Evolutionary conservation across 2,888 invertebrate species (phyloP).

Genomic region (Saturnia japonica): DNA sequence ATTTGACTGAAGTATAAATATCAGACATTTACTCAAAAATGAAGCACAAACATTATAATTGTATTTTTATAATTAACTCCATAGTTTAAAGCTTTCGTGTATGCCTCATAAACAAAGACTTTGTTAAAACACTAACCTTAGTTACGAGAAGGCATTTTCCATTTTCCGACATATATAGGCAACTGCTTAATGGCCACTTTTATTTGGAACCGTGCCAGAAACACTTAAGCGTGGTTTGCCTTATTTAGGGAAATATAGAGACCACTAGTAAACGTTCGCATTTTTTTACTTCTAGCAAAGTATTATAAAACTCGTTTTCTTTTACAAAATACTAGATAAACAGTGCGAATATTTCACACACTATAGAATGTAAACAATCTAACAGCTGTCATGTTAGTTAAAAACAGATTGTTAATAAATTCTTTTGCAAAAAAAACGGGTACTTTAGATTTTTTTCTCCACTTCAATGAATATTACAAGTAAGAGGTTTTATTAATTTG

Average conservation of each 20-base stretch:
- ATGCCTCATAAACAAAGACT: not conserved
- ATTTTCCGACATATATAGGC: conserved; percentile 12
- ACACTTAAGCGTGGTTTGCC: conserved; percentile 8
- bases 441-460: too few relatives aligned
- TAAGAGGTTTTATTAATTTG: too few relatives aligned
- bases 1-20: too few relatives aligned
- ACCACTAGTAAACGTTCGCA: not conserved
- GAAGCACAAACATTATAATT: too few relatives aligned
- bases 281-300: not conserved
- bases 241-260: conserved; percentile 5
- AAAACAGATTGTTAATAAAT: too few relatives aligned
- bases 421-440: too few relatives aligned
- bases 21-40: too few relatives aligned
- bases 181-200: conserved; percentile 12
- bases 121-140: conserved; percentile 6
- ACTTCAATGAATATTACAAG: too few relatives aligned
- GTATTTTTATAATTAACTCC: too few relatives aligned
- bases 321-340: not conserved
- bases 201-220: conserved; percentile 5
- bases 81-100: not conserved
- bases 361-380: too few relatives aligned
- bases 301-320: not conserved
- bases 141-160: conserved; percentile 3
- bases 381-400: too few relatives aligned
- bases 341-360: not conserved